Conservation (phyloP, 1,140 invertebrate species). For the Wasmannia auropunctata region DNA sequence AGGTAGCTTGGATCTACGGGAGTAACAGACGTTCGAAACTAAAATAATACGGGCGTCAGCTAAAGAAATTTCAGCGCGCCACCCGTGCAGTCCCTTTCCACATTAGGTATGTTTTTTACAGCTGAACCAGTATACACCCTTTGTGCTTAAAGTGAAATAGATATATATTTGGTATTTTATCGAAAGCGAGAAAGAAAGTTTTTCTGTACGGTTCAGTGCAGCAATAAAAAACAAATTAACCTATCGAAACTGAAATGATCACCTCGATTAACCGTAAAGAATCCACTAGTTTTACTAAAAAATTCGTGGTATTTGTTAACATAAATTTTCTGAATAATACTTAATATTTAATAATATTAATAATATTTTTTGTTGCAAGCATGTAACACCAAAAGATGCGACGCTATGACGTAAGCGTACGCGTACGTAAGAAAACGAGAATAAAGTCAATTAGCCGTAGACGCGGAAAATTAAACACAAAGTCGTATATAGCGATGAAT, state of each 20-base stretch:
- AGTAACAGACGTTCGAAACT: constrained; percentile 34
- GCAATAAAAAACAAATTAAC: no score
- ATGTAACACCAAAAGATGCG: background rate
- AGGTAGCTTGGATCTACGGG: constrained; percentile 22
- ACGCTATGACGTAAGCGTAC: background rate
- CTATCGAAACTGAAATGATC: background rate
- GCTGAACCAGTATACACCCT: no score
- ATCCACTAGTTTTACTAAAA: background rate
- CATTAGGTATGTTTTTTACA: no score
- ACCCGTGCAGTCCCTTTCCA: background rate
- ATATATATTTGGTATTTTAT: no score
- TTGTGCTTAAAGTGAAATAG: no score
- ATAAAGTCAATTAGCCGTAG: background rate
- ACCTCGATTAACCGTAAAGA: background rate
- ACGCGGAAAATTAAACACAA: background rate
- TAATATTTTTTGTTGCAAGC: background rate
- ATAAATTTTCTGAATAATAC: background rate
- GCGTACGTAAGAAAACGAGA: background rate
- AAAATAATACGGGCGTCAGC: constrained; percentile 37
- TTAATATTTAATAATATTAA: no score
- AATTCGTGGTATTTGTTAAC: background rate
- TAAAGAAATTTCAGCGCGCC: constrained; percentile 36
- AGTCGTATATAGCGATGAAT: background rate
- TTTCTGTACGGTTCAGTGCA: no score
- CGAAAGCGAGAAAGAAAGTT: no score